Evolutionary conservation across 2,113 vertebrate species (phyloP), one percentile per base, ranked within the genome.

Genomic region (Hippoglossus stenolepis): DNA sequence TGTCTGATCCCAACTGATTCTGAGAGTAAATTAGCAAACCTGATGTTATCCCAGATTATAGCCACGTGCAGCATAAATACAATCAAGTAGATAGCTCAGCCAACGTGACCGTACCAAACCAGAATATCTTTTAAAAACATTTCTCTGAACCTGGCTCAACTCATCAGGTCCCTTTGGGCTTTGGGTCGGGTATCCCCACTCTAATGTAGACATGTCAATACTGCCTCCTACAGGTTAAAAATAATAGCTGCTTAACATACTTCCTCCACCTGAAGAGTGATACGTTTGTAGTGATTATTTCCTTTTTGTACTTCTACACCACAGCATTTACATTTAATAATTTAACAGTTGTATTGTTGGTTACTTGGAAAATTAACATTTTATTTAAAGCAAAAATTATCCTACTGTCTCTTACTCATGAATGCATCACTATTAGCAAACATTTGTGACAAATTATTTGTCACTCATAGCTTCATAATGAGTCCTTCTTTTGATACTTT

Each of bases 201-300:
- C 40, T 43, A 43, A 43, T 66, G 18, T 17, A 61, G 18, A 21
- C 21, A 40, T 51, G 43, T 9, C 1, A 4, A 26, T 14, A 26
- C 63, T 73, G 28, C 21, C 59, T 35, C 62, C 60, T 18, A 24
- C 8, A 38, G 54, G 62, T 15, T 56, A n/a, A 9, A 65, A 59
- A 21, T 51, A 51, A 8, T 13, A 40, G 2, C 51, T 51, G 11
- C 66, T 47, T 51, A 51, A 40, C 53, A 61, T 26, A 47, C 23
- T 14, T 28, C 3, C 65, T 45, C 38, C 18, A 63, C 13, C 18
- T 31, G 7, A 21, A 75, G 45, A 26, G 6, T 8, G 31, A 6
- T 31, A 7, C 7, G 8, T 53, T 53, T 53, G 51, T 20, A 53
- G 49, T 20, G 17, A 5, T 6, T 53, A 53, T 53, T 53, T 18